Percentiles rank a stretch among this genome's conserved stretches.
Conservation (phyloP, 2,797 vertebrate genomes). For the Smutsia temminckii region DNA sequence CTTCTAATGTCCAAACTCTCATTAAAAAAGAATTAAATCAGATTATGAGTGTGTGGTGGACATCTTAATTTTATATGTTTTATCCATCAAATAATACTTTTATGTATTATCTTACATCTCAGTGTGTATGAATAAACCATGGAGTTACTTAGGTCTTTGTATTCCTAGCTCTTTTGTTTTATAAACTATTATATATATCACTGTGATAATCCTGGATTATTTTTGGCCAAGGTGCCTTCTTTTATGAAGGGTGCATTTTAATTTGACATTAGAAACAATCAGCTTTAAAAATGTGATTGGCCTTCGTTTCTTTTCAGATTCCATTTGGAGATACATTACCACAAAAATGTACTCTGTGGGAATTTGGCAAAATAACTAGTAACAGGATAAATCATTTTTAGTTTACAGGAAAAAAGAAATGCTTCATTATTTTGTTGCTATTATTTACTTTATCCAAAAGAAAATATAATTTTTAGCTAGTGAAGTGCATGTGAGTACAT, state of each 20-base stretch:
- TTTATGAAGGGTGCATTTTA: constrained; percentile 65
- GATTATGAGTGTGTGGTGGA: background rate
- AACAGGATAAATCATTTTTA: constrained; percentile 77
- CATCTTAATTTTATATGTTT: constrained; percentile 60
- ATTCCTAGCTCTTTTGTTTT: constrained; percentile 1
- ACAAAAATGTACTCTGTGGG: constrained; percentile 74
- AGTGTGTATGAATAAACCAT: background rate
- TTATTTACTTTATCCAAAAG: constrained; percentile 78
- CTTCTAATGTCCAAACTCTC: background rate
- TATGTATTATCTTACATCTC: constrained; percentile 18
- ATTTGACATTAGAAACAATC: constrained; percentile 52
- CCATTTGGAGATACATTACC: constrained; percentile 57
- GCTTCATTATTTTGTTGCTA: constrained; percentile 74
- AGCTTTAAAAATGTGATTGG: constrained; percentile 61
- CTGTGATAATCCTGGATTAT: constrained; percentile 53
- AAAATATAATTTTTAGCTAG: constrained; percentile 78
- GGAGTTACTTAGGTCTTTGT: background rate
- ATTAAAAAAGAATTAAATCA: background rate
- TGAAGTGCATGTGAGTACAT: background rate
- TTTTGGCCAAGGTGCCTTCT: constrained; percentile 4
- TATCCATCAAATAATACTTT: constrained; percentile 33
- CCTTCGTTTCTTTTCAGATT: constrained; percentile 63
- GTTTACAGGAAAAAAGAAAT: constrained; percentile 77
- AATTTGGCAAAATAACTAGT: constrained; percentile 75
- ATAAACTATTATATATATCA: background rate